phyloP scores from a whole-genome alignment of 2,113 vertebrate species.

The Dasyornis broadbenti region DNA sequence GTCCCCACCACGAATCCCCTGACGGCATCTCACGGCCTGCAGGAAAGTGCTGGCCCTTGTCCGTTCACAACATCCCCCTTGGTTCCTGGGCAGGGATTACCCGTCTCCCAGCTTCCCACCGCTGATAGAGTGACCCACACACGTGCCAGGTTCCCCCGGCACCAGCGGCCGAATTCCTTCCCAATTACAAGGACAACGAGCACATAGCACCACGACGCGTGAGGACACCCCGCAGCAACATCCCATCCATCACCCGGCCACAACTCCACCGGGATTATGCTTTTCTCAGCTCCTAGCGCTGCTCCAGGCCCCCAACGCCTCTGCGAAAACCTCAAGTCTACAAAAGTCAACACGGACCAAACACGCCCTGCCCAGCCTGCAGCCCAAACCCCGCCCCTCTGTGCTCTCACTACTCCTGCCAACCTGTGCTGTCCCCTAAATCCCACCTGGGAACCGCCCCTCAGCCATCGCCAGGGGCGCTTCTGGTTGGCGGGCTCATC shows the following conservation, averaged over 20 bases:
- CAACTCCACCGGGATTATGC: rapidly evolving
- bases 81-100: rapidly evolving
- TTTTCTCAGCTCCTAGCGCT: no score
- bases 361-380: rapidly evolving
- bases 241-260: not conserved
- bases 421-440: not conserved
- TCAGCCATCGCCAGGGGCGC: rapidly evolving
- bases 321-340: rapidly evolving
- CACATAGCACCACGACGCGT: rapidly evolving
- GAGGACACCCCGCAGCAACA: not conserved
- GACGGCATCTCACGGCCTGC: rapidly evolving
- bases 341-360: rapidly evolving
- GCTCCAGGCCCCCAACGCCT: rapidly evolving
- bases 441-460: rapidly evolving
- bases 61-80: rapidly evolving
- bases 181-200: not conserved
- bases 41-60: rapidly evolving
- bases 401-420: rapidly evolving
- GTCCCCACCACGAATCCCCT: rapidly evolving
- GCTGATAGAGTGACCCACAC: rapidly evolving
- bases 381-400: rapidly evolving
- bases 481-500: rapidly evolving
- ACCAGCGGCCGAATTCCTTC: rapidly evolving
- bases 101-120: rapidly evolving
- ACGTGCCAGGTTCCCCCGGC: not conserved